Evolutionary conservation across 1,140 invertebrate species (phyloP), one percentile per base, ranked within the genome.

Genomic region (Forficula auricularia): DNA sequence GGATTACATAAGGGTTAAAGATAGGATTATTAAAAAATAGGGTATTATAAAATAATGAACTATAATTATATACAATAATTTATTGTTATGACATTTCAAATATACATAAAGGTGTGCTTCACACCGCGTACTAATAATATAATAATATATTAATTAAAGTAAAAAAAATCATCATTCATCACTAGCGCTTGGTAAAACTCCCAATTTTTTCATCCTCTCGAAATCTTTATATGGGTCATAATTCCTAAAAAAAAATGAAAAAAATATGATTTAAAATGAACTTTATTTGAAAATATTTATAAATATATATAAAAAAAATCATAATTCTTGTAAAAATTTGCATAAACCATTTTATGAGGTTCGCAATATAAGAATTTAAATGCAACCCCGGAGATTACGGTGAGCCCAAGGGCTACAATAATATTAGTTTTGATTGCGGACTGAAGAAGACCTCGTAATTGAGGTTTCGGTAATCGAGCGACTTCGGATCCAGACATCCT

Each of bases 401-500:
- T 55, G 0, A 71, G 41, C 7, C 49, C 53, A 10, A 66, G 46
- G 4, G 66, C 60, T 38, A 68, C 47, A 12, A 58, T 54, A 38
- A 76, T 45, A 55, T 75, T 69, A 13, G 53, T 62, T 51, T 70
- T 73, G 50, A 75, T 71, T 38, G 61, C 55, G 10, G 52, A 52
- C 12, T 65, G 57, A 9, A 75, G 59, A n/a, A 76, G 60, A 0
- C 72, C 68, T 30, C 72, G 56, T 58, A 78, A 59, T 50, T 66
- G 54, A 3, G 70, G 70, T 51, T 67, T 69, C 6, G 49, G 31
- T 10, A 27, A 10, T 10, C 22, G 22, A 27, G 22, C 76, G 0
- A 98, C 92, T 70, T 99, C 95, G 52, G 95, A 71, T 43, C 97
- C 76, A 62, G 98, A 99, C 64, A 84, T 88, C 55, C 79, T 83